phyloP scores from a whole-genome alignment of 2,888 invertebrate genomes.

The Lumbricus terrestris region DNA sequence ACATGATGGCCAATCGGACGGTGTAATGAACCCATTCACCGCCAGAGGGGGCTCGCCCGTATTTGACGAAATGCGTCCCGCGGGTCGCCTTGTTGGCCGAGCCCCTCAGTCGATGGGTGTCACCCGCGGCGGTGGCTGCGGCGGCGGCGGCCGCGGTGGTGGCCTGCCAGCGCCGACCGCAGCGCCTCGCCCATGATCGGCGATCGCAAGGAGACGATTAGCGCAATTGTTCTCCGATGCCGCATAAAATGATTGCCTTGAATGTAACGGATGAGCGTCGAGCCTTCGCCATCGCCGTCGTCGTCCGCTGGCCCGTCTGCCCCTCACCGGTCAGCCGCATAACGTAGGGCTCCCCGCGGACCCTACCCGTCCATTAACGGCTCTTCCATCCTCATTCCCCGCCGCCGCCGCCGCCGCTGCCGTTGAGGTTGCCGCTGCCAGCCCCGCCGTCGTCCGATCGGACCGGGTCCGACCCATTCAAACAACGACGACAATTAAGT shows the following conservation, averaged over 20 bases:
- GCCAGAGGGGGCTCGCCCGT: constrained; percentile 9
- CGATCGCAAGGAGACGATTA: constrained; percentile 11
- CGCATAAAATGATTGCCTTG: constrained; percentile 13
- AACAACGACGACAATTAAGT: constrained; percentile 17
- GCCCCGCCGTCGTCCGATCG: not conserved
- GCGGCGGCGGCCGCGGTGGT: not conserved
- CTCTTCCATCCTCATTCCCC: constrained; percentile 7
- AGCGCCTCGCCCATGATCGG: not conserved
- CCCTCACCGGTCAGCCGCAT: not conserved
- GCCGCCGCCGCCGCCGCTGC: not conserved
- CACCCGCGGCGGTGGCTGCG: not conserved
- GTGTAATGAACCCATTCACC: constrained; percentile 16
- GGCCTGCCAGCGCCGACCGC: not conserved
- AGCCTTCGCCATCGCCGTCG: not conserved
- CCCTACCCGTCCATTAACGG: not conserved
- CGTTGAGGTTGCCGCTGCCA: too few relatives aligned
- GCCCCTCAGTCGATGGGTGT: constrained; percentile 11
- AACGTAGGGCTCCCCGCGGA: constrained; percentile 10
- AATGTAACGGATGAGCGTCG: not conserved
- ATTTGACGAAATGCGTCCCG: constrained; percentile 14
- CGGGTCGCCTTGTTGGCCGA: constrained; percentile 10
- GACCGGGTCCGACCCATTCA: constrained; percentile 5
- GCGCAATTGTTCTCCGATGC: not conserved
- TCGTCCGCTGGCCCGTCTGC: not conserved
- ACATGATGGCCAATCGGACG: not conserved